These are phyloP conservation scores for Cephalopachus bancanus DNA, from an alignment of 2,797 vertebrate genomes.

Conservation along the genomic window DNA sequence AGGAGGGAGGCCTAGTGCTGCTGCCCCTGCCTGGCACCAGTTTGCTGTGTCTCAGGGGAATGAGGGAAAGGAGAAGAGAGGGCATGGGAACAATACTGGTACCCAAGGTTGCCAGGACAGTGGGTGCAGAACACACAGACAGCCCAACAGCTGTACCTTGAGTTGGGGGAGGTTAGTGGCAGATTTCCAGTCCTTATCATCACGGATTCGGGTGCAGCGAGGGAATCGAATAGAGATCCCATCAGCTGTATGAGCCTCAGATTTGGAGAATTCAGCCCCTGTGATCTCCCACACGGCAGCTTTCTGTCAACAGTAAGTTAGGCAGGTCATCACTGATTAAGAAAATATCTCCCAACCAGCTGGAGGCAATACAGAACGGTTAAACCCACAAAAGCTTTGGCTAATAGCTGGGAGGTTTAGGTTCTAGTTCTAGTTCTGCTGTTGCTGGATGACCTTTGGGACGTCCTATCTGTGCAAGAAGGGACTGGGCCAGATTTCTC, in stretches of 20 bases:
- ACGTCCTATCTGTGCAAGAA: not conserved
- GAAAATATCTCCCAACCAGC: not conserved
- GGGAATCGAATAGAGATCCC: conserved; percentile 99
- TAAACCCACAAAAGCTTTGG: not conserved
- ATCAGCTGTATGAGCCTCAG: conserved; percentile 97
- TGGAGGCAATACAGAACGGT: not conserved
- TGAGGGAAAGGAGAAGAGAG: not conserved
- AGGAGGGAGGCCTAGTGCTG: not conserved
- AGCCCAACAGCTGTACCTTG: conserved; percentile 88
- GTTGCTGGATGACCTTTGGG: not conserved
- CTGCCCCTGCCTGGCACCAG: not conserved
- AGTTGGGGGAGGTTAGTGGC: conserved; percentile 97
- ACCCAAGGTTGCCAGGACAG: not conserved
- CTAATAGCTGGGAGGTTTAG: not conserved
- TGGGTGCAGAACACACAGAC: fast-evolving
- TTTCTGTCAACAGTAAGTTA: conserved; percentile 87
- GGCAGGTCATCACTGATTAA: not conserved
- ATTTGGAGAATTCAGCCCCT: conserved; percentile 97
- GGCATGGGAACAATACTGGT: not conserved
- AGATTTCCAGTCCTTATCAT: conserved; percentile 98
- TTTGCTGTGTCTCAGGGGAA: no score
- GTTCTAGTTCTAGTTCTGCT: not conserved
- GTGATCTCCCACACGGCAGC: conserved; percentile 99
- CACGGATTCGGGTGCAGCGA: conserved; percentile 96
- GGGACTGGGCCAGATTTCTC: not conserved